These are phyloP conservation scores for Procambarus virginalis DNA, from an alignment of 1,140 invertebrate genomes.

Conservation along the genomic window DNA sequence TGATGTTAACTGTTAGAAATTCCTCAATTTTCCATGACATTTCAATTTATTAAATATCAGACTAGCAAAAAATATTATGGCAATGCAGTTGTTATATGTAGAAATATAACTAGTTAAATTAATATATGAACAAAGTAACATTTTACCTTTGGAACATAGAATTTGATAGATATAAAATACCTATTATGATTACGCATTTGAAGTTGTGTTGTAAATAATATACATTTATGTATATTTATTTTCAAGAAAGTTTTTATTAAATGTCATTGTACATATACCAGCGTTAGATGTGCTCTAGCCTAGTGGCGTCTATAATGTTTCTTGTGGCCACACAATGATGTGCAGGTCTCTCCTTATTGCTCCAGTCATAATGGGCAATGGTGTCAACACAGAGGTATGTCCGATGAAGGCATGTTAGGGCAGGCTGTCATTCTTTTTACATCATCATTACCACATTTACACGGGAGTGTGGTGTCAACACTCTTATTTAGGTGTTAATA, in stretches of 20 bases:
- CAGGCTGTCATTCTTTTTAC: slow-evolving; percentile 14
- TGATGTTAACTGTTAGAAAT: neutral
- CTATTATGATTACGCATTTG: slow-evolving; percentile 12
- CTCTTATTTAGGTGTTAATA: neutral
- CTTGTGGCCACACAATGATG: slow-evolving; percentile 27
- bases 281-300: slow-evolving; percentile 45
- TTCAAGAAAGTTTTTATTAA: slow-evolving; percentile 22
- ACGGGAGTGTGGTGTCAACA: neutral
- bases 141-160: neutral
- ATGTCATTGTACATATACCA: slow-evolving; percentile 42
- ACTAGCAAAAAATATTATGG: neutral
- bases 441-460: neutral
- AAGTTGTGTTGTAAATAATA: slow-evolving; percentile 43
- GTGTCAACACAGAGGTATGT: slow-evolving; percentile 33
- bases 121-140: neutral
- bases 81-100: slow-evolving; percentile 3
- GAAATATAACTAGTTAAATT: neutral
- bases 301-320: slow-evolving; percentile 26
- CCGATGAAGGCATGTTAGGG: slow-evolving; percentile 26
- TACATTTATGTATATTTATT: slow-evolving; percentile 32
- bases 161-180: slow-evolving; percentile 11
- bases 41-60: neutral
- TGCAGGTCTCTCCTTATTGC: slow-evolving; percentile 22
- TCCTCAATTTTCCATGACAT: neutral
- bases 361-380: slow-evolving; percentile 9